These are phyloP conservation scores for Hydrotaea cyrtoneurina DNA, from an alignment of 2,888 invertebrate genomes.

Conservation along the genomic window DNA sequence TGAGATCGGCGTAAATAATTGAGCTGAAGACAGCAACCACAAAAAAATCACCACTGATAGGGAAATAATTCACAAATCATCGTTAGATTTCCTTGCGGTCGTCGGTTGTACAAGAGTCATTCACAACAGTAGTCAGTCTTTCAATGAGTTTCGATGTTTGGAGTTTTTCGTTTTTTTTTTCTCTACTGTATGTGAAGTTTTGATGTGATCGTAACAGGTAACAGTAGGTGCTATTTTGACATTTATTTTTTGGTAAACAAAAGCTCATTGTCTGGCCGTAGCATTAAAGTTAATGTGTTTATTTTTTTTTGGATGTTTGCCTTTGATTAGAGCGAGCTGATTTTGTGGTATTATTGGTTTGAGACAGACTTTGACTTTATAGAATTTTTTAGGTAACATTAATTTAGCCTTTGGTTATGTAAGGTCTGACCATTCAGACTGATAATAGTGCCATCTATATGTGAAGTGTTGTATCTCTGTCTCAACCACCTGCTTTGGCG, in stretches of 20 bases:
- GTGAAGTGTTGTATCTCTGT: too few species aligned
- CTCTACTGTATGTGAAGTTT: neutral
- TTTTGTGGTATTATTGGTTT: neutral
- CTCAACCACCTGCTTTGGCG: too few species aligned
- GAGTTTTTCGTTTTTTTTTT: neutral
- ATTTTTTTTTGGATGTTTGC: neutral
- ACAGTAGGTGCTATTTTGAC: slow-evolving; percentile 12
- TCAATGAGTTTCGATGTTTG: neutral
- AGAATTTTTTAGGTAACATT: too few species aligned
- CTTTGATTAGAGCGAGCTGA: neutral
- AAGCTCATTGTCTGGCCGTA: neutral
- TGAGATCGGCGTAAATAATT: neutral
- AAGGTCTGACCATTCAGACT: too few species aligned
- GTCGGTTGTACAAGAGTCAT: neutral
- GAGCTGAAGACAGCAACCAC: too few species aligned
- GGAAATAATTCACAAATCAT: neutral
- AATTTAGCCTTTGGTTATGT: too few species aligned
- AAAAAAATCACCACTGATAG: too few species aligned
- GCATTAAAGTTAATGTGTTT: neutral
- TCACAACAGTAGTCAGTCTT: neutral
- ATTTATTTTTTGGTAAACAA: neutral
- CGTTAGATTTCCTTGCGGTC: neutral
- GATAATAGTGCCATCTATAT: too few species aligned
- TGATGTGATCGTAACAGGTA: neutral
- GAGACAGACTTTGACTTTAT: neutral